Base-by-base conservation (phyloP, 2,888 invertebrate genomes). In the Eristalis arbustorum region DNA sequence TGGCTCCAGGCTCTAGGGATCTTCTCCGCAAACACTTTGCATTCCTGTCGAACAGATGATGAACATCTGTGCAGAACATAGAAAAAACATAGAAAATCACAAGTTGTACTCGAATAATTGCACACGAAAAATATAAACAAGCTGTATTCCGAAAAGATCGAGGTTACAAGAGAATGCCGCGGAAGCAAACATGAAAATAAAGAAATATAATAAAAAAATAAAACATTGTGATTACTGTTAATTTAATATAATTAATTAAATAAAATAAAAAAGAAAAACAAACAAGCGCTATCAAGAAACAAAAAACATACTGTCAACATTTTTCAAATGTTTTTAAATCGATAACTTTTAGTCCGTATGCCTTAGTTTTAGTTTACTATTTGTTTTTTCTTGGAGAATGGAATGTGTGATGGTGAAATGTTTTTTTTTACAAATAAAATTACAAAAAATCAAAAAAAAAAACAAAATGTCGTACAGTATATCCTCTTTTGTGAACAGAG, bases 221-320 rank as follows among this genome's bases (percentile, higher is more conserved):
- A 79, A 79, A 84, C 71, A 82, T 85, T 85, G 85, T 85, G 85
- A 85, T 85, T 85, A 82, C 37, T 82, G 69, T 78, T 85, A 85
- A 82, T 82, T 85, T 85, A 85, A 81, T 71, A 77, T 80, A 80
- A 80, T 67, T 80, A 74, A 85, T 57, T 61, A 84, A 85, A 71
- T 67, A 71, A 80, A 67, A 56, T 25, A 22, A 56, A 61, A 67
- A 59, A 8, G n/a, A 64, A 40, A 4, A 66, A 18, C 18, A 3
- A 18, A 18, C 6, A 18, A n/a, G 6, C 8, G 18, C 18, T 49
- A 49, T 49, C 49, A 18, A n/a, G n/a, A n/a, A n/a, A n/a, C n/a
- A n/a, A n/a, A n/a, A 49, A 49, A 49, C 49, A 49, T 49, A 49
- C 49, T 59, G 76, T 63, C 40, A 64, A 84, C 59, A 76, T 73